Base-by-base conservation (phyloP, 2,888 invertebrate genomes). In the Tanypteryx hageni region DNA sequence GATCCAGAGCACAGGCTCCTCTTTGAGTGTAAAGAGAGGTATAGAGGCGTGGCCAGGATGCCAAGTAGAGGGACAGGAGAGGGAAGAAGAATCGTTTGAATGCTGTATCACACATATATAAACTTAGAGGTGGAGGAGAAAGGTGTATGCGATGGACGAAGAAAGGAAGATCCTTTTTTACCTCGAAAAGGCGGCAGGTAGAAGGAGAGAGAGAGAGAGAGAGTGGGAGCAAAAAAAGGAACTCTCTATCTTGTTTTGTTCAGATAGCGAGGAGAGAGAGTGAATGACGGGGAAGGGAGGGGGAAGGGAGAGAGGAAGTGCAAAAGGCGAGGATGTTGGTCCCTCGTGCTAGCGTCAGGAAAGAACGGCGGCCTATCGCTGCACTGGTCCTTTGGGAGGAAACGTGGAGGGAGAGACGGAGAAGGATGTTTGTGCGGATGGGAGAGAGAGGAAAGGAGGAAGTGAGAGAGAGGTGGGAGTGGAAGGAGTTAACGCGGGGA, bases 1-100 rank as follows among this genome's bases (percentile, higher is more conserved):
- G 82, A 76, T 76, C 76, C 76, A 76, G 76, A 76, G 18, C 76
- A 76, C 27, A 27, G 76, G 76, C 27, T 27, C 76, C 76, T 22
- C 22, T 76, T 76, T 76, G 76, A 76, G 76, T 13, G 44, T 44
- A 44, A 44, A 44, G 44, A 3, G 44, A 44, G 44, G 44, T 44
- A 44, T 44, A 27, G 27, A 27, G 13, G 76, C 0, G 76, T 27
- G 76, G 27, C 22, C 27, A 8, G 27, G 76, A n/a, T 68, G 18
- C 22, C 18, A 1, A 22, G 68, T 3, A 44, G 44, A 44, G 44
- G 44, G 44, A 44, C 3, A 68, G 18, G 68, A n/a, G 18, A 76
- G 76, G 27, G 44, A 22, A 13, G 76, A 11, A 27, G 76, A 11
- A 27, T 76, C 27, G 76, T 76, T 76, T 76, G 76, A 76, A 76